Evolutionary conservation across 2,888 invertebrate genomes (phyloP), one percentile per base, ranked within the genome.

Genomic region (Frankliniella intonsa): DNA sequence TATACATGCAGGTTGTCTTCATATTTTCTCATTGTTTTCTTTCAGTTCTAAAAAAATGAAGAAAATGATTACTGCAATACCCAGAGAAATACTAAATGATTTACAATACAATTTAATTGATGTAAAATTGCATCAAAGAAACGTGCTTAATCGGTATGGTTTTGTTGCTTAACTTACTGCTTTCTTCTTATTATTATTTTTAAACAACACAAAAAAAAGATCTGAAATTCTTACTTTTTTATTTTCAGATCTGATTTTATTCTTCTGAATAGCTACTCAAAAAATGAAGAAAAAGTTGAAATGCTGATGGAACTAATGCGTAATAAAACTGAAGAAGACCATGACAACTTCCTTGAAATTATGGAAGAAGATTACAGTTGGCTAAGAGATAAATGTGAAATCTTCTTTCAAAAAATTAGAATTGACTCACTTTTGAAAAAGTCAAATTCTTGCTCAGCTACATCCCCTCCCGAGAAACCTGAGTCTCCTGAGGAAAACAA

Each of bases 321-420:
- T 1, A 76, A 76, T 25, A 76, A 76, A 25, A 76, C 11, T 76
- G 69, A 76, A 76, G 69, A 76, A 25, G 69, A 76, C 25, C 69
- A 76, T 22, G 25, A 76, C 25, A 76, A 76, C 25, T 76, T 76
- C 25, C 69, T 76, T 9, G 69, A 76, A 12, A 76, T 76, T 12
- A 76, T 76, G 69, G 69, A 76, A 2, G 69, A 76, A 22, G 69
- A 76, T 25, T 76, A 76, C 11, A 25, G 25, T 5, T 76, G 69
- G 69, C 69, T 76, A 10, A n/a, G 69, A 22, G 69, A 76, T 76
- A 76, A 76, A 76, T 76, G 69, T 76, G 69, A 76, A 11, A 22
- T 76, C n/a, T 62, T 19, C n/a, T n/a, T 62, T 14, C 62, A 62
- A 17, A 62, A 62, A 62, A 62, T 62, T 14, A 76, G 69, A 76